These are phyloP conservation scores for Tribolium madens DNA, from an alignment of 1,140 invertebrate genomes.

Conservation along the genomic window DNA sequence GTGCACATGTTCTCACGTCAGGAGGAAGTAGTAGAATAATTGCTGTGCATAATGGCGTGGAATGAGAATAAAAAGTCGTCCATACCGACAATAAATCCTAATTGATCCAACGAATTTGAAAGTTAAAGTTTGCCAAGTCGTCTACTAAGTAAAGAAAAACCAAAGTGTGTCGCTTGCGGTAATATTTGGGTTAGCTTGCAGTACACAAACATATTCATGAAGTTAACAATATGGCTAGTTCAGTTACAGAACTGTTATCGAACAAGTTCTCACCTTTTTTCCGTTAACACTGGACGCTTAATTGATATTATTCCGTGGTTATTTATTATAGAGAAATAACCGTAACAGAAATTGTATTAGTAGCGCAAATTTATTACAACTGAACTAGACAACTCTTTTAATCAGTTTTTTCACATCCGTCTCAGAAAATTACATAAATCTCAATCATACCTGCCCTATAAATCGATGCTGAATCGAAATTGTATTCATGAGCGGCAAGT, in stretches of 20 bases:
- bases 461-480: conserved; percentile 62
- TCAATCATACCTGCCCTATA: conserved; percentile 63
- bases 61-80: conserved; percentile 31
- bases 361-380: not conserved
- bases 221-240: conserved; percentile 31
- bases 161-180: conserved; percentile 40
- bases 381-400: not conserved
- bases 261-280: conserved; percentile 36
- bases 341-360: conserved; percentile 30
- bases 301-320: conserved; percentile 19
- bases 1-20: conserved; percentile 27
- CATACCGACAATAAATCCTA: conserved; percentile 16
- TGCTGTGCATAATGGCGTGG: not conserved
- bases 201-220: conserved; percentile 28
- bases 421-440: not conserved
- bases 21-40: conserved; percentile 3
- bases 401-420: conserved; percentile 21
- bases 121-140: conserved; percentile 6
- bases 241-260: conserved; percentile 19
- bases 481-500: conserved; percentile 73
- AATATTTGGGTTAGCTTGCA: conserved; percentile 34
- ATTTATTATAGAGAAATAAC: conserved; percentile 20
- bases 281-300: conserved; percentile 10
- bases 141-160: conserved; percentile 14
- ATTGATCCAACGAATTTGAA: conserved; percentile 31